These are phyloP conservation scores for Egretta garzetta DNA, from an alignment of 2,113 vertebrate species.

Conservation along the genomic window DNA sequence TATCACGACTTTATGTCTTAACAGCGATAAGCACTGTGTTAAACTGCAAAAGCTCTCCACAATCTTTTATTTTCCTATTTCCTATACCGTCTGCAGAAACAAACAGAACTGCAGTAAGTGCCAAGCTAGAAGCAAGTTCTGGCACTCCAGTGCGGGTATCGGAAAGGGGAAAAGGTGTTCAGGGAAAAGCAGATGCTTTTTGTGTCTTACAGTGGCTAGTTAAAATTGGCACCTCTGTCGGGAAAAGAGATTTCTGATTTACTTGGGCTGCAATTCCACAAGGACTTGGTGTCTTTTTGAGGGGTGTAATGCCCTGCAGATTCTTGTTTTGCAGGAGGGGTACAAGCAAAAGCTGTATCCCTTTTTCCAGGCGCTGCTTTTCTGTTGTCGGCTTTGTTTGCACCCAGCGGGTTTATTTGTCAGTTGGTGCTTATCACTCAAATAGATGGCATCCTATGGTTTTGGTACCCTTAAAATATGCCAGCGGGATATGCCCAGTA, in stretches of 20 bases:
- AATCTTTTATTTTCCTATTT: not conserved
- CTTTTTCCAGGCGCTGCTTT: not conserved
- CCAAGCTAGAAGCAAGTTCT: not conserved
- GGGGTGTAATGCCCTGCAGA: not conserved
- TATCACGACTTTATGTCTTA: fast-evolving
- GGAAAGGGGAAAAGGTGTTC: not conserved
- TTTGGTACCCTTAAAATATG: not conserved
- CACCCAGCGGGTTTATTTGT: not conserved
- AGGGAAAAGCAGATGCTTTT: not conserved
- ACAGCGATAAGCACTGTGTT: not conserved
- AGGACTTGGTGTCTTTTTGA: not conserved
- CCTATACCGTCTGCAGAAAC: not conserved
- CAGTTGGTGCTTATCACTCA: not conserved
- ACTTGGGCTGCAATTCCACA: not conserved
- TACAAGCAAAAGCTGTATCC: not conserved
- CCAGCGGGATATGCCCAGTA: too few species aligned
- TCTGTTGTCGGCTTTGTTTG: not conserved
- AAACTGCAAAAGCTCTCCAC: not conserved
- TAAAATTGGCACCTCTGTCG: not conserved
- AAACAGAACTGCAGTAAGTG: not conserved
- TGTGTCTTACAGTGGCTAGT: not conserved
- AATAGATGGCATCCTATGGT: fast-evolving
- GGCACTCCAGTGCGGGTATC: fast-evolving
- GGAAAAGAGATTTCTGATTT: not conserved
- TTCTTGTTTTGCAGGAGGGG: not conserved